Evolutionary conservation across 2,113 vertebrate genomes (phyloP).

Genomic region (Melanerpes formicivorus): DNA sequence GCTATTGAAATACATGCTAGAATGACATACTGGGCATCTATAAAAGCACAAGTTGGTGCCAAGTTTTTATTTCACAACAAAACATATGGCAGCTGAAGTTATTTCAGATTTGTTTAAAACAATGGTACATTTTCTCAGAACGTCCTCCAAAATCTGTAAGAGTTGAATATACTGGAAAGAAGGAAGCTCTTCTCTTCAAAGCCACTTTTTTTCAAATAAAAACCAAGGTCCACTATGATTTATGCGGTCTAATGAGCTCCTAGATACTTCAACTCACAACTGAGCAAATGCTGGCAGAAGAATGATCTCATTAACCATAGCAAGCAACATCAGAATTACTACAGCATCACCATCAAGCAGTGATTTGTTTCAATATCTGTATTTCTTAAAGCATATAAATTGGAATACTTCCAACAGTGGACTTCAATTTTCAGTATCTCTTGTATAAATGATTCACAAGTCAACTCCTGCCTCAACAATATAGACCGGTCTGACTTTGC

Average conservation of each 20-base stretch:
- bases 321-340: not conserved
- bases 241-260: not conserved
- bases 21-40: conserved; percentile 57
- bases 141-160: not conserved
- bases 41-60: conserved; percentile 77
- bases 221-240: not conserved
- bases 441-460: not conserved
- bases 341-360: not conserved
- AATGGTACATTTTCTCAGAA: not conserved
- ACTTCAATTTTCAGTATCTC: not conserved
- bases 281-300: not conserved
- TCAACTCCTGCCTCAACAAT: not conserved
- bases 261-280: not conserved
- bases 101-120: not conserved
- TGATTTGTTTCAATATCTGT: not conserved
- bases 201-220: not conserved
- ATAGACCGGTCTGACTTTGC: not conserved
- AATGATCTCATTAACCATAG: not conserved
- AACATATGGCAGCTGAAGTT: not conserved
- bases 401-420: not conserved
- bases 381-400: too few species aligned
- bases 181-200: not conserved
- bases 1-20: conserved; percentile 18
- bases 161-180: not conserved
- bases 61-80: conserved; percentile 77